Evolutionary conservation across 2,888 invertebrate species (phyloP).

Genomic region (Coelopa pilipes): DNA sequence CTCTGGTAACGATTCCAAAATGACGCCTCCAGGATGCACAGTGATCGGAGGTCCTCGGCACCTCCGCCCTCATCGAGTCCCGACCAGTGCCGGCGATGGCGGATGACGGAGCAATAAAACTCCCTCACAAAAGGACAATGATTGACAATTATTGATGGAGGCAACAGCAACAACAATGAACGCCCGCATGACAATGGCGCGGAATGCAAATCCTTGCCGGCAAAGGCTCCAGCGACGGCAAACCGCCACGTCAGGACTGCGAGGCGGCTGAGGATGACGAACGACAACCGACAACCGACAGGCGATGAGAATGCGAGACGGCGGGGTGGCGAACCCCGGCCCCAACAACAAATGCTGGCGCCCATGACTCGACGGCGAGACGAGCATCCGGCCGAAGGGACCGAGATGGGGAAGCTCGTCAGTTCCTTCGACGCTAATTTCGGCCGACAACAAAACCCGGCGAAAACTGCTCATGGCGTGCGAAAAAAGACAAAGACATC

Average conservation of each 20-base stretch:
- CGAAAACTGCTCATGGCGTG: neutral
- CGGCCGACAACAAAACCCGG: constrained; percentile 47
- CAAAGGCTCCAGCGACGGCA: constrained; percentile 3
- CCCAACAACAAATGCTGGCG: neutral
- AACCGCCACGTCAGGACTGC: constrained; percentile 3
- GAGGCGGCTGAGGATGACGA: constrained; percentile 44
- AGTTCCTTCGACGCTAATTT: constrained; percentile 60
- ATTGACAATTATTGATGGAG: constrained; percentile 30
- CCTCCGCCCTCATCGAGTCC: no score
- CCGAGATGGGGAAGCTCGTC: constrained; percentile 20
- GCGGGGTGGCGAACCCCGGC: neutral
- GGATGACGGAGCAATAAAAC: no score
- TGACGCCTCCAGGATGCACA: no score
- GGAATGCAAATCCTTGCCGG: constrained; percentile 13
- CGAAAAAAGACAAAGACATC: neutral
- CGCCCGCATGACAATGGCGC: constrained; percentile 14
- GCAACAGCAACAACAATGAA: constrained; percentile 5
- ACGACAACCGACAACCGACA: constrained; percentile 48
- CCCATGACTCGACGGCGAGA: neutral
- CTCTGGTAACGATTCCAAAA: no score
- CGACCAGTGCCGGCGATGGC: no score
- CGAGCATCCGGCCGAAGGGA: neutral
- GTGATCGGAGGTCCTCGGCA: no score
- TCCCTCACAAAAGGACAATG: constrained; percentile 13
- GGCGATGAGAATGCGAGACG: constrained; percentile 44